Evolutionary conservation across 2,113 vertebrate genomes (phyloP).

Genomic region (Burhinus bistriatus): DNA sequence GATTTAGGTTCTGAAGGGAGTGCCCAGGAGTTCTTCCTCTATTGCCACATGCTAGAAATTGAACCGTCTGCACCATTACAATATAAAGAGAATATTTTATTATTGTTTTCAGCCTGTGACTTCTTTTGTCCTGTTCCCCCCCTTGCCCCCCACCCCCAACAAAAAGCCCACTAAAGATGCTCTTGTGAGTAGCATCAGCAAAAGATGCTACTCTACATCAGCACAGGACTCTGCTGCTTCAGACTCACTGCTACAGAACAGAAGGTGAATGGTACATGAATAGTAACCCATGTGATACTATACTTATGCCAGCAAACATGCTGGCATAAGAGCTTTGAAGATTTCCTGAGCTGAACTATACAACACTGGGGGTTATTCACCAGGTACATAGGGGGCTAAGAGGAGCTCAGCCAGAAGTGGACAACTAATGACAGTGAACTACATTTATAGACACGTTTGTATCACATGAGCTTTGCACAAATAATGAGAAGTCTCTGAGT

Average conservation of each 20-base stretch:
- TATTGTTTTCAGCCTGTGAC: constrained; percentile 24
- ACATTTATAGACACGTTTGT: neutral
- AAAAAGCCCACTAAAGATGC: neutral
- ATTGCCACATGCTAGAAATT: constrained; percentile 13
- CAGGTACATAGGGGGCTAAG: neutral
- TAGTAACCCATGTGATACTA: neutral
- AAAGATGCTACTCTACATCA: neutral
- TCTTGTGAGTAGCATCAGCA: neutral
- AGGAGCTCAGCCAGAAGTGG: neutral
- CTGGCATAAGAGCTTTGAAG: neutral
- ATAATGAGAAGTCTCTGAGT: neutral
- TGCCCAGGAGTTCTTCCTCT: constrained; percentile 58
- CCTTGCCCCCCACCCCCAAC: neutral
- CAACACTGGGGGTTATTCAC: neutral
- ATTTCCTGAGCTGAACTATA: neutral
- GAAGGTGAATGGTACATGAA: neutral
- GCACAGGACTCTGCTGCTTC: neutral
- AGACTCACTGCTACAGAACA: neutral
- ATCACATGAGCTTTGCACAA: neutral
- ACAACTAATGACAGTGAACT: neutral
- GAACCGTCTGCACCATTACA: neutral
- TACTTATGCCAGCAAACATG: neutral
- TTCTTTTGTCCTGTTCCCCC: neutral
- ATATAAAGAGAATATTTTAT: constrained; percentile 60
- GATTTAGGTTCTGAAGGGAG: constrained; percentile 68